A percentile compares a stretch with the other conserved stretches of the same genome.
Conservation (phyloP, 1,140 invertebrate species). For the Megalopta genalis region DNA sequence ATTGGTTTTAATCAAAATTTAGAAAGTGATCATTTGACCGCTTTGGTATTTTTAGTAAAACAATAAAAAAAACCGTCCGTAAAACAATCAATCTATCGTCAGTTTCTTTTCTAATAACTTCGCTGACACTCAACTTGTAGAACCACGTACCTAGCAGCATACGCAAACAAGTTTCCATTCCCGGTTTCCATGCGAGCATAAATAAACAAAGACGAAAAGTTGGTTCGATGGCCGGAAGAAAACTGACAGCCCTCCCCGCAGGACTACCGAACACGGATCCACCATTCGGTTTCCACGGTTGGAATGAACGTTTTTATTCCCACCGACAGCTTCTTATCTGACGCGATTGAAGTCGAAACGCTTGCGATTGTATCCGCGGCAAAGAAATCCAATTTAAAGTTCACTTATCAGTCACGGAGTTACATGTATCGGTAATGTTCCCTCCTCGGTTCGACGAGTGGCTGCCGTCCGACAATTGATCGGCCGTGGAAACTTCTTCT, state of each 20-base stretch:
- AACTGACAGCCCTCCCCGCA: not conserved
- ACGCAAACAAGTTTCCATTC: not conserved
- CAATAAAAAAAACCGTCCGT: not conserved
- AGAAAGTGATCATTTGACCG: too few species aligned
- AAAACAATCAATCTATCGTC: not conserved
- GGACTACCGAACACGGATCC: not conserved
- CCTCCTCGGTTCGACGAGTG: not conserved
- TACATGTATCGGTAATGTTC: constrained; percentile 25
- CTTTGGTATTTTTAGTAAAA: too few species aligned
- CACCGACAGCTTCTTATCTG: constrained; percentile 6
- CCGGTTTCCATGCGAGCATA: not conserved
- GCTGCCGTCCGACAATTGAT: constrained; percentile 21
- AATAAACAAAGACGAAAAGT: constrained; percentile 9
- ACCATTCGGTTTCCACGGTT: not conserved
- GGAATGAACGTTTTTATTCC: constrained; percentile 5
- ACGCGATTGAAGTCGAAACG: not conserved
- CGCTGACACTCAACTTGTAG: not conserved
- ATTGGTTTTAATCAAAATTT: too few species aligned
- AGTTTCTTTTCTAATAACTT: not conserved
- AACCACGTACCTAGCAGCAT: not conserved
- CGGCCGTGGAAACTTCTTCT: not conserved
- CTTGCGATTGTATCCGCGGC: too few species aligned
- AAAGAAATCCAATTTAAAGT: constrained; percentile 47
- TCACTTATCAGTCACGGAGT: constrained; percentile 39
- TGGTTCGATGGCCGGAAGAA: not conserved